phyloP scores from a whole-genome alignment of 53 echinoderm and acorn worm genomes.

The Antedon mediterranea region DNA sequence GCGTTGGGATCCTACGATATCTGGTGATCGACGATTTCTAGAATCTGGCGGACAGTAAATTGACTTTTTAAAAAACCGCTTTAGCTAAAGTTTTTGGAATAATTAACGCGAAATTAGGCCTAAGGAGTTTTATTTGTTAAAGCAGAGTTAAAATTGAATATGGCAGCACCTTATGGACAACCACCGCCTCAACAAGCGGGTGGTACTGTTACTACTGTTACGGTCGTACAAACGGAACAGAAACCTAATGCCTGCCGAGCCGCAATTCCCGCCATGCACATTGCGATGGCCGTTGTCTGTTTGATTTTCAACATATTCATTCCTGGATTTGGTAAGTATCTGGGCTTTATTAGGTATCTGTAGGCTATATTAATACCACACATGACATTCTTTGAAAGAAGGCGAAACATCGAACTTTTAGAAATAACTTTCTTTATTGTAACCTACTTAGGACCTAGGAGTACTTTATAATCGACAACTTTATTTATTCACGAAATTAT shows the following conservation, averaged over 20 bases:
- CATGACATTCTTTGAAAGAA: too few species aligned
- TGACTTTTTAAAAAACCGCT: not conserved
- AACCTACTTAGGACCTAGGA: too few species aligned
- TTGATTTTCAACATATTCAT: conserved; percentile 47
- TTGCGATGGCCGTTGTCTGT: conserved; percentile 35
- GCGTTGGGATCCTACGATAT: not conserved
- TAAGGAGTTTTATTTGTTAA: not conserved
- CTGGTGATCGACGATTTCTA: not conserved
- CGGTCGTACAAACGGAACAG: conserved; percentile 22
- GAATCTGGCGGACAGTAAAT: not conserved
- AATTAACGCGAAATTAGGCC: not conserved
- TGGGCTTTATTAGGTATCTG: too few species aligned
- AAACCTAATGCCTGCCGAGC: conserved; percentile 39
- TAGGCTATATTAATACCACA: too few species aligned
- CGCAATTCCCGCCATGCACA: conserved; percentile 53
- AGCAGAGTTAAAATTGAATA: not conserved
- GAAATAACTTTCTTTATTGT: too few species aligned
- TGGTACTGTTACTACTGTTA: not conserved
- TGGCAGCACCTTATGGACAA: conserved; percentile 9
- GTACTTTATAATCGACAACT: too few species aligned
- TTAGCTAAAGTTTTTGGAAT: not conserved
- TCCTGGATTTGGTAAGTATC: conserved; percentile 48
- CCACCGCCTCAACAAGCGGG: not conserved
- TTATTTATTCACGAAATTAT: too few species aligned
- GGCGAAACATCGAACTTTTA: too few species aligned